These are phyloP conservation scores for Pachypsylla venusta DNA, from an alignment of 1,140 invertebrate species.

Conservation along the genomic window DNA sequence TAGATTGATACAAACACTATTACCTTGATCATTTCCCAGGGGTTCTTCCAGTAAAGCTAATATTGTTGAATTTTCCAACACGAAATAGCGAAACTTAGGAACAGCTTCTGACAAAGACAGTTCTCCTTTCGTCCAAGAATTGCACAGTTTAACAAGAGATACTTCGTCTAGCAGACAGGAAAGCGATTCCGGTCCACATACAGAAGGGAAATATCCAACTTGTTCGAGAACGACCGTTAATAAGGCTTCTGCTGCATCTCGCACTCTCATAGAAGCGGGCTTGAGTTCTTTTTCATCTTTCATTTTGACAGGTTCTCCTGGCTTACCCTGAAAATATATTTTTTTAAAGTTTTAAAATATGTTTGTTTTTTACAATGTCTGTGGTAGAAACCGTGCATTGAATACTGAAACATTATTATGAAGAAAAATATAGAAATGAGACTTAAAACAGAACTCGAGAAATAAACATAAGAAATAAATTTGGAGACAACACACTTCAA, in stretches of 20 bases:
- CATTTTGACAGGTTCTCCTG: conserved; percentile 73
- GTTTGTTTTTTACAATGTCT: too few species aligned
- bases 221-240: conserved; percentile 83
- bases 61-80: conserved; percentile 76
- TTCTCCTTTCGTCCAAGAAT: conserved; percentile 38
- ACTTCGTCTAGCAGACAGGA: conserved; percentile 78
- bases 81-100: conserved; percentile 72
- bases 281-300: conserved; percentile 93
- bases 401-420: too few species aligned
- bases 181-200: conserved; percentile 65
- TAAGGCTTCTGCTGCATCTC: conserved; percentile 87
- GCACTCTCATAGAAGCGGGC: conserved; percentile 87
- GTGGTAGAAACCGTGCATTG: too few species aligned
- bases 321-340: conserved; percentile 57
- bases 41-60: conserved; percentile 83
- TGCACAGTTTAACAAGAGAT: conserved; percentile 65
- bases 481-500: too few species aligned
- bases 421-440: too few species aligned
- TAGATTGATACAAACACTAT: too few species aligned
- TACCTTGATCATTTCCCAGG: conserved; percentile 57
- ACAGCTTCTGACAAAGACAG: conserved; percentile 39
- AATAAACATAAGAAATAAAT: too few species aligned
- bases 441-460: too few species aligned
- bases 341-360: conserved; percentile 10
- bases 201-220: conserved; percentile 69